Base-by-base conservation (phyloP, 2,888 invertebrate genomes). In the Andrena bucephala region DNA sequence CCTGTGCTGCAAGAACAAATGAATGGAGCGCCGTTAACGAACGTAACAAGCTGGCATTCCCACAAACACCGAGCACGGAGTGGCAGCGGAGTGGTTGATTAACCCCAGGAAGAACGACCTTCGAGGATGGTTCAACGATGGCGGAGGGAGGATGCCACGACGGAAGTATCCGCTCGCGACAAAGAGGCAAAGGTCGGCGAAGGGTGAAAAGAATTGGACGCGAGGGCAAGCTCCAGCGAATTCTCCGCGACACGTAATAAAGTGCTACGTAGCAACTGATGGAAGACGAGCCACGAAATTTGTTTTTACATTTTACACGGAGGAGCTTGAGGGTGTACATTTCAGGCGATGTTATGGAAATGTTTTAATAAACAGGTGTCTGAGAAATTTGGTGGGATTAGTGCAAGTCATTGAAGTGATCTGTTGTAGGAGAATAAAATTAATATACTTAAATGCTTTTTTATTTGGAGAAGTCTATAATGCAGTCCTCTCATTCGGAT, bases 181-280 rank as follows among this genome's bases (percentile, higher is more conserved):
- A 73, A 66, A 66, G 65, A 42, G 73, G 66, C 31, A 33, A 52
- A 68, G 57, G 65, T 52, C 65, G 63, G 13, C 54, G 72, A 63
- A 65, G 65, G 36, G 65, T 65, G 50, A 24, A 48, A 66, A 50
- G 73, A 36, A 65, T 65, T 42, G 59, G 27, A 60, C n/a, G 59
- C 57, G 70, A 29, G 59, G 2, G 36, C 42, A 62, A 24, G 42
- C 31, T 13, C 65, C 13, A 24, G 13, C 62, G 57, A 57, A 68
- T 36, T 20, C 52, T 29, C 50, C 10, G n/a, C 50, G 67, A 31
- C 16, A 50, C 50, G 29, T 50, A 66, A 66, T 50, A 50, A 29
- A 66, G 42, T 42, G 13, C 42, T 42, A 66, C n/a, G 5, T 29
- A n/a, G 50, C 10, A n/a, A 13, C 29, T 20, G 50, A 16, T 7